A percentile compares a stretch with the other conserved stretches of the same genome.
These are phyloP conservation scores for Tetropium fuscum DNA, from an alignment of 2,888 invertebrate genomes.

Conservation along the genomic window DNA sequence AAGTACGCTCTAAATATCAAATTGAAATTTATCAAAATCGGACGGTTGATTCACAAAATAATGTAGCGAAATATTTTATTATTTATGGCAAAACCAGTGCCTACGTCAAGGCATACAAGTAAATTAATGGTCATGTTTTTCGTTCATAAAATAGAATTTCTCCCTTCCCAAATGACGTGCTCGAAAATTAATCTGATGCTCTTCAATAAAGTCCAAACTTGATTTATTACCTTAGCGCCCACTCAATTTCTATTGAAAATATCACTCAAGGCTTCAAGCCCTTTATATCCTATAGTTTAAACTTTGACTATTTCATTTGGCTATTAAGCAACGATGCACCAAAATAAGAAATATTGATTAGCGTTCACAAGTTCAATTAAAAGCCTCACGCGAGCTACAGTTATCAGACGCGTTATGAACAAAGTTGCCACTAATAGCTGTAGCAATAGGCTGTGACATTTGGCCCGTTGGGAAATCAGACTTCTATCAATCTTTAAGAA, in stretches of 20 bases:
- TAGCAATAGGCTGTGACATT: slow-evolving; percentile 1
- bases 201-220: slow-evolving; percentile 14
- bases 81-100: no score
- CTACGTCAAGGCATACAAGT: no score
- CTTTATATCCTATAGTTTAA: background rate
- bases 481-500: no score
- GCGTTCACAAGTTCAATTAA: slow-evolving; percentile 17
- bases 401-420: slow-evolving; percentile 18
- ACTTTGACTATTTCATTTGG: slow-evolving; percentile 12
- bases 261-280: background rate
- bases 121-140: no score
- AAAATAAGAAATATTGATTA: slow-evolving; percentile 13
- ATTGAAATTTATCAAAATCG: no score
- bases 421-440: slow-evolving; percentile 18
- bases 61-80: no score
- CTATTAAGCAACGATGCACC: background rate
- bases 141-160: no score
- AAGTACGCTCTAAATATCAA: no score
- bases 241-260: background rate
- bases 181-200: slow-evolving; percentile 14
- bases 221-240: slow-evolving; percentile 17
- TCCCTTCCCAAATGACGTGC: background rate
- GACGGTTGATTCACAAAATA: no score
- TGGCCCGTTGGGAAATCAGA: background rate
- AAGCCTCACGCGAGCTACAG: slow-evolving; percentile 9